Evolutionary conservation across 1,140 invertebrate genomes (phyloP), one percentile per base, ranked within the genome.

Genomic region (Drosophila tani): DNA sequence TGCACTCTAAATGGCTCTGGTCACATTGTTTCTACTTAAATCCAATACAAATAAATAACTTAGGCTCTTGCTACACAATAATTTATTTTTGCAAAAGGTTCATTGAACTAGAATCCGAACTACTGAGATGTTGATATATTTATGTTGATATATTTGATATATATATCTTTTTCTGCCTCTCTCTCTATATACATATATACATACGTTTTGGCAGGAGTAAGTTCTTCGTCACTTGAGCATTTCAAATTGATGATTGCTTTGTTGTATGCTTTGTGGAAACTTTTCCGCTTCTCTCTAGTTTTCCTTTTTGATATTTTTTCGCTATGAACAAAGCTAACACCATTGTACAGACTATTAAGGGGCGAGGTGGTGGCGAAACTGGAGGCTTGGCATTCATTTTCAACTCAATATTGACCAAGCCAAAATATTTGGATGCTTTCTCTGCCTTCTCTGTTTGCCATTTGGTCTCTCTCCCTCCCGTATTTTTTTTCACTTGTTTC

Each of bases 161-260:
- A n/a, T 19, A 27, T 35, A 19, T 40, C 6, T 21, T 24, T 24
- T 24, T 24, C 21, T 24, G 21, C 21, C 21, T 24, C 21, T 24
- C 41, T 15, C 14, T 24, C 14, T 7, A 6, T 47, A 12, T 9
- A n/a, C 21, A 12, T 35, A 40, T 56, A 11, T 21, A 21, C 2
- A 38, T 38, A 27, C 14, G 12, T 27, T 29, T 32, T 27, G 64
- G 19, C 56, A 32, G 57, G 27, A 66, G 63, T 19, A 46, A 62
- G 63, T 46, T 66, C 58, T 66, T 24, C 46, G 66, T 66, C 60
- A 55, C 45, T 69, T 68, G 63, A 70, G 38, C 67, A 43, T 70
- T 70, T 70, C 67, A 67, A 70, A 68, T 70, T 70, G 67, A 70
- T 70, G 67, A 70, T 68, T 67, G 63, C 64, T 70, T 32, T 68